A percentile compares a stretch with the other conserved stretches of the same genome.
phyloP scores from a whole-genome alignment of 1,140 invertebrate species.

The Neuroterus valhalla region DNA sequence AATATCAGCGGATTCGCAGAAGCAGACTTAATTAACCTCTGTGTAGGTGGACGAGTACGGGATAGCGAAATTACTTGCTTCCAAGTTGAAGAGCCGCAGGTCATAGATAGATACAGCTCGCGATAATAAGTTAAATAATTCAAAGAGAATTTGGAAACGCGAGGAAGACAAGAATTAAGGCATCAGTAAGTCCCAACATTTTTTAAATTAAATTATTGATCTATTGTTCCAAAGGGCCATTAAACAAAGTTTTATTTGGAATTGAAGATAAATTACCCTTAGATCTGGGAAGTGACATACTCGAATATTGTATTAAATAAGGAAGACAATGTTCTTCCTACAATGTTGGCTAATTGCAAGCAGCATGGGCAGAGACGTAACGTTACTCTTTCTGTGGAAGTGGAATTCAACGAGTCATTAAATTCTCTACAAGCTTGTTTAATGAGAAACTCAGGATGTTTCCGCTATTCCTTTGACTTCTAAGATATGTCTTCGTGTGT shows the following conservation, averaged over 20 bases:
- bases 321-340: background rate
- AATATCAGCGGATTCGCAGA: constrained; percentile 54
- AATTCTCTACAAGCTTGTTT: background rate
- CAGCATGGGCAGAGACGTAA: background rate
- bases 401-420: constrained; percentile 11
- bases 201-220: constrained; percentile 10
- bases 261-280: constrained; percentile 46
- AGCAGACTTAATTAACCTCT: constrained; percentile 64
- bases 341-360: background rate
- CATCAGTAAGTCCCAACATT: background rate
- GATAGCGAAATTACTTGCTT: constrained; percentile 70
- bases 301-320: constrained; percentile 31
- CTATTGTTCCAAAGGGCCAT: constrained; percentile 38
- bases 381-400: constrained; percentile 14
- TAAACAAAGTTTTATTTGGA: constrained; percentile 44
- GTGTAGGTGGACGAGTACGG: constrained; percentile 57
- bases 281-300: constrained; percentile 35
- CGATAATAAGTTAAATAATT: constrained; percentile 47
- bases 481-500: no score
- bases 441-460: background rate
- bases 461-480: background rate
- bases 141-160: constrained; percentile 40
- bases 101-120: constrained; percentile 47
- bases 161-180: constrained; percentile 20
- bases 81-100: constrained; percentile 68